Evolutionary conservation across 2,888 invertebrate species (phyloP).

Genomic region (Gari tellinella): DNA sequence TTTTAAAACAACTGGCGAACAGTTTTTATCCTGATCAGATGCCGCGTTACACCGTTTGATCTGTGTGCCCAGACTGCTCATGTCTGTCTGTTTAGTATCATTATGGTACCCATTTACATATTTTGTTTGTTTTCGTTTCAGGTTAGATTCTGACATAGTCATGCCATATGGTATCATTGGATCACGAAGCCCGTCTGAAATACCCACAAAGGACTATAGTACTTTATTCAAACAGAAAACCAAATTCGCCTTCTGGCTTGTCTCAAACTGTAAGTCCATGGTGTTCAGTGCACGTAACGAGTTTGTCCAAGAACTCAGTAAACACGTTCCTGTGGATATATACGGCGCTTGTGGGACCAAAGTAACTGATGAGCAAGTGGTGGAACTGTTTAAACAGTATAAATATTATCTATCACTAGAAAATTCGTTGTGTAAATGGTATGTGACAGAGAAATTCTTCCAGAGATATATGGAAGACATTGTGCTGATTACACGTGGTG

Average conservation of each 20-base stretch:
- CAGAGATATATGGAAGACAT: constrained; percentile 6
- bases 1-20: too few species aligned
- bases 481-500: constrained; percentile 25
- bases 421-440: constrained; percentile 14
- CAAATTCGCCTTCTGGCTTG: constrained; percentile 1
- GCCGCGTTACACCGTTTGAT: too few species aligned
- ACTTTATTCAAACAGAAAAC: background rate
- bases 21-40: too few species aligned
- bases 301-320: constrained; percentile 11
- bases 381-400: constrained; percentile 5
- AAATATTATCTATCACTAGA: constrained; percentile 15
- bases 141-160: constrained; percentile 15
- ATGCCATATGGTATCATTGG: background rate
- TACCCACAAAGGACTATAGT: constrained; percentile 1
- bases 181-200: background rate
- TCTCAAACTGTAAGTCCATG: constrained; percentile 9
- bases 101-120: too few species aligned
- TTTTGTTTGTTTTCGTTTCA: constrained; percentile 13
- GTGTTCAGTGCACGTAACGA: constrained; percentile 11
- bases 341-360: constrained; percentile 8
- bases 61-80: too few species aligned
- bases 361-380: background rate
- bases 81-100: too few species aligned
- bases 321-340: constrained; percentile 10
- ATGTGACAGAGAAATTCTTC: constrained; percentile 24